Evolutionary conservation across 2,797 vertebrate genomes (phyloP).

Genomic region (Phataginus tricuspis): DNA sequence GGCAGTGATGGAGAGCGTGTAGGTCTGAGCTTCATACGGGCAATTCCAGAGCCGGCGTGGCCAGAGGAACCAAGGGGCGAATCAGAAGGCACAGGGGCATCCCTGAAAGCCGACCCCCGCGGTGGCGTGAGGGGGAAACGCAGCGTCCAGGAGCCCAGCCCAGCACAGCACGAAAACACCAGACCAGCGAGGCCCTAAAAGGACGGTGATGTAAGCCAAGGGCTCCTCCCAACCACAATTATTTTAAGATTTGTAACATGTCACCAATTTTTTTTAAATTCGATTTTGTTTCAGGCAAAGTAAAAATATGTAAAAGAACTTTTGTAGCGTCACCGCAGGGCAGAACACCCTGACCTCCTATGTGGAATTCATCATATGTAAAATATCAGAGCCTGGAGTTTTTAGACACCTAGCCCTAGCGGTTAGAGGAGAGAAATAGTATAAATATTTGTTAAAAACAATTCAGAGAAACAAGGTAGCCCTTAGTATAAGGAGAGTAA

Average conservation of each 20-base stretch:
- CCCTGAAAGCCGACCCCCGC: background rate
- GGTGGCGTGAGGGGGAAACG: background rate
- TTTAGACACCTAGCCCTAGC: background rate
- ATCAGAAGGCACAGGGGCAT: background rate
- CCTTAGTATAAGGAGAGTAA: background rate
- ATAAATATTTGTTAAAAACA: background rate
- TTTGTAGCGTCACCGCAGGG: background rate
- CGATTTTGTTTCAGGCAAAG: background rate
- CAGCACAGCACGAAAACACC: background rate
- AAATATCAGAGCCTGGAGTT: no score
- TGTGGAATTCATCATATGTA: background rate
- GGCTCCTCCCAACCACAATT: background rate
- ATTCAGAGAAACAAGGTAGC: background rate
- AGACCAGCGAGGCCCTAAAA: background rate
- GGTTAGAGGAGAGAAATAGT: background rate
- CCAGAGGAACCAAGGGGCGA: background rate
- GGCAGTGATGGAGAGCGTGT: no score
- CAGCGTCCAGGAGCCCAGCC: background rate
- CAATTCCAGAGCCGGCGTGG: background rate
- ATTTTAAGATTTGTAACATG: background rate
- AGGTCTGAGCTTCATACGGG: fast-evolving
- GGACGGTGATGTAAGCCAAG: fast-evolving
- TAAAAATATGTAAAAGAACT: background rate
- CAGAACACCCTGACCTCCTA: background rate
- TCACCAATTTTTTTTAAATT: no score